Percentiles rank a stretch among this genome's conserved stretches.
Evolutionary conservation across 2,888 invertebrate species (phyloP).

Genomic region (Dryobota labecula): DNA sequence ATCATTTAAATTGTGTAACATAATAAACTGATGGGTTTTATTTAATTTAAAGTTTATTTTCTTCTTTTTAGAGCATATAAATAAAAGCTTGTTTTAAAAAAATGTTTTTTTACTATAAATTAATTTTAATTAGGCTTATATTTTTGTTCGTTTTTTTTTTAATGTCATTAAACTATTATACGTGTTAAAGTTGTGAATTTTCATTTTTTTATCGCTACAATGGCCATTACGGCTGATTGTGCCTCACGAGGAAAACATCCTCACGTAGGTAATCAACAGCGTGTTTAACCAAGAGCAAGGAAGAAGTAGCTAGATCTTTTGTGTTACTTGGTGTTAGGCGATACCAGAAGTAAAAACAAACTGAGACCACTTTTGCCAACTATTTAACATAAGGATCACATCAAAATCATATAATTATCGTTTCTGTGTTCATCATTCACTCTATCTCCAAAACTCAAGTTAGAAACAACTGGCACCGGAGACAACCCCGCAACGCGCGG

Average conservation of each 20-base stretch:
- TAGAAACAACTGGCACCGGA: not conserved
- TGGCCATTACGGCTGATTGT: not conserved
- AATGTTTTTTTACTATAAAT: too few species aligned
- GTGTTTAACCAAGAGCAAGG: not conserved
- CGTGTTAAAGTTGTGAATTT: too few species aligned
- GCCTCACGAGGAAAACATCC: not conserved
- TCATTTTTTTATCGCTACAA: too few species aligned
- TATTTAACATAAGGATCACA: not conserved
- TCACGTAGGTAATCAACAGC: not conserved
- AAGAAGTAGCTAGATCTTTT: not conserved
- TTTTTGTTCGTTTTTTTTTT: too few species aligned
- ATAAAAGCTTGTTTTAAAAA: too few species aligned
- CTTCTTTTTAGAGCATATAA: too few species aligned
- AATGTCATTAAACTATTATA: too few species aligned
- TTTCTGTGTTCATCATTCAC: not conserved
- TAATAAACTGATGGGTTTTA: too few species aligned
- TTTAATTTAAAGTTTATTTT: too few species aligned
- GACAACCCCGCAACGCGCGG: constrained; percentile 19
- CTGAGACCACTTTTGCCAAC: not conserved
- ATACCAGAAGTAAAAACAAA: not conserved
- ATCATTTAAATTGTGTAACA: too few species aligned
- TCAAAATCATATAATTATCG: not conserved
- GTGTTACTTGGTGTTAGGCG: not conserved
- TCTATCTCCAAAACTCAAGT: constrained; percentile 5
- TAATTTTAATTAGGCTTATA: too few species aligned